phyloP scores from a whole-genome alignment of 2,797 vertebrate species.

The Remorina albescens region DNA sequence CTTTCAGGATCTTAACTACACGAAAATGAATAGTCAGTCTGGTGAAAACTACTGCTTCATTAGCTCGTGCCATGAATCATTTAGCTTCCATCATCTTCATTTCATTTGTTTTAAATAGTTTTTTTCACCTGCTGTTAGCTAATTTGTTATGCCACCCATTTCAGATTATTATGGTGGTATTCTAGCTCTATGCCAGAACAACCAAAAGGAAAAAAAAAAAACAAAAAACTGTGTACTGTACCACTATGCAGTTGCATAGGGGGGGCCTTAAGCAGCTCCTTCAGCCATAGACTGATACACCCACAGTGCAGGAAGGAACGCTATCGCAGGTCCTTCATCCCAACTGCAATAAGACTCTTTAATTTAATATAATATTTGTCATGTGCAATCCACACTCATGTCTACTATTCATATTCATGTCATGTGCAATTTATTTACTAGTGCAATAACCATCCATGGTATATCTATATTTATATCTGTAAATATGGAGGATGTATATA shows the following conservation, averaged over 20 bases:
- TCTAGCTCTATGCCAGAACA: conserved; percentile 6
- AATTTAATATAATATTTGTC: too few relatives aligned
- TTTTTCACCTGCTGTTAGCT: conserved; percentile 48
- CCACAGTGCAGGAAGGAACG: too few relatives aligned
- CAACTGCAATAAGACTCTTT: too few relatives aligned
- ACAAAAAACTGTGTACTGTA: conserved; percentile 16
- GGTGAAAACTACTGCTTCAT: conserved; percentile 47
- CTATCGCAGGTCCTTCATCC: too few relatives aligned
- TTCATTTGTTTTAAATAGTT: conserved; percentile 50
- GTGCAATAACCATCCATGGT: too few relatives aligned
- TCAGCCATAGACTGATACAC: too few relatives aligned
- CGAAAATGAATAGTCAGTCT: conserved; percentile 53
- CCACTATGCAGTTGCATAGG: conserved; percentile 40
- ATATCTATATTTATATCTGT: too few relatives aligned
- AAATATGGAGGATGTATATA: too few relatives aligned
- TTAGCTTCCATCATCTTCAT: conserved; percentile 54
- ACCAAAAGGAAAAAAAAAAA: conserved; percentile 27
- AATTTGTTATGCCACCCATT: conserved; percentile 48
- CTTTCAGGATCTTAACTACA: conserved; percentile 46
- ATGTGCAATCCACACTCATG: too few relatives aligned
- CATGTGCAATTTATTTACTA: too few relatives aligned
- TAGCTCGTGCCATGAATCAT: conserved; percentile 58
- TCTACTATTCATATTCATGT: too few relatives aligned
- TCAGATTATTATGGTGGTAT: conserved; percentile 35
- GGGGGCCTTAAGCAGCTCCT: too few relatives aligned